Percentiles rank a stretch among this genome's conserved stretches.
These are phyloP conservation scores for Margarornis squamiger DNA, from an alignment of 2,797 vertebrate genomes.

Conservation along the genomic window DNA sequence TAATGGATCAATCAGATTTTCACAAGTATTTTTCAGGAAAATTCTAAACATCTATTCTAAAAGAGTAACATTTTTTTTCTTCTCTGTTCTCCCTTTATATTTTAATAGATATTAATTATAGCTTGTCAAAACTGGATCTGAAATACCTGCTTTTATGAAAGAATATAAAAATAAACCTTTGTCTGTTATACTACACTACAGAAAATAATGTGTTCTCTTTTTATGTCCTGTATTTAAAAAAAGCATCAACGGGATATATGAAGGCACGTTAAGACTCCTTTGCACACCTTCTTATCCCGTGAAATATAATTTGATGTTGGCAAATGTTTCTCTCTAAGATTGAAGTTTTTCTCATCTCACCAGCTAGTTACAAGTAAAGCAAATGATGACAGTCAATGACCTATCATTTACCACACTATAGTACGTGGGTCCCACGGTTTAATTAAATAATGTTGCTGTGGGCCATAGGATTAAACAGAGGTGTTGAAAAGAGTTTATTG, in stretches of 20 bases:
- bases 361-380: not conserved
- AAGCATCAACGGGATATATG: not conserved
- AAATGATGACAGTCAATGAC: not conserved
- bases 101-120: conserved; percentile 35
- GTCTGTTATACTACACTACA: not conserved
- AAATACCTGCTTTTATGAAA: not conserved
- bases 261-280: not conserved
- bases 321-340: not conserved
- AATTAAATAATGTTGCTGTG: not conserved
- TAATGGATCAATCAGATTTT: not conserved
- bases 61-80: not conserved
- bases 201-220: not conserved
- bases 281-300: not conserved
- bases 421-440: not conserved
- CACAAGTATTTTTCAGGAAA: not conserved
- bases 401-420: not conserved
- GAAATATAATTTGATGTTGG: not conserved
- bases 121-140: not conserved
- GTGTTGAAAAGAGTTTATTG: not conserved
- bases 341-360: not conserved
- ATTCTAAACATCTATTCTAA: not conserved
- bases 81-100: not conserved
- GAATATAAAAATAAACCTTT: conserved; percentile 2
- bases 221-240: not conserved
- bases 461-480: not conserved